Conservation (phyloP, 1,140 invertebrate genomes). For the Trichonephila inaurata region DNA sequence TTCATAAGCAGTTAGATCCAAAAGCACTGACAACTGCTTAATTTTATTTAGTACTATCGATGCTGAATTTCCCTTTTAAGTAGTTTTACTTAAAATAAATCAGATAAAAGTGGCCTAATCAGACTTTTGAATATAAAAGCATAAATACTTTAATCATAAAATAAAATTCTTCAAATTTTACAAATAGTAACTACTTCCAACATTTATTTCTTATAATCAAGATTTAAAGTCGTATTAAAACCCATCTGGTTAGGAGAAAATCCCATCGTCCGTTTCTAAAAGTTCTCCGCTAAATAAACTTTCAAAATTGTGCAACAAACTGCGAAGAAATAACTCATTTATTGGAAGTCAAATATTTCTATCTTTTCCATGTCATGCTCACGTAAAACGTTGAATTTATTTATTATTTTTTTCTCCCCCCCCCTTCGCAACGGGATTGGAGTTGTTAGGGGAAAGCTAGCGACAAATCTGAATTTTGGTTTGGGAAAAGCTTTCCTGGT, state of each 20-base stretch:
- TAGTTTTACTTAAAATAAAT: too few relatives aligned
- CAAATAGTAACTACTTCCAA: not conserved
- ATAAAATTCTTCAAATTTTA: not conserved
- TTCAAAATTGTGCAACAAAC: not conserved
- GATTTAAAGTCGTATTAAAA: not conserved
- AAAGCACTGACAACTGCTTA: too few relatives aligned
- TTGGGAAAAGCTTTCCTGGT: not conserved
- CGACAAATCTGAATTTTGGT: conserved; percentile 22
- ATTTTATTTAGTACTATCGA: too few relatives aligned
- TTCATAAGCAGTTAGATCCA: too few relatives aligned
- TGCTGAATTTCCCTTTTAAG: too few relatives aligned
- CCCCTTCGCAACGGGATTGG: not conserved
- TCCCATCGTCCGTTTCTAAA: not conserved
- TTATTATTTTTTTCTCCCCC: not conserved
- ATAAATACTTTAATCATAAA: too few relatives aligned
- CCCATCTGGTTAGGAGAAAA: not conserved
- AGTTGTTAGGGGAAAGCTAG: not conserved
- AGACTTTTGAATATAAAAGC: too few relatives aligned
- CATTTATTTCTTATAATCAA: not conserved
- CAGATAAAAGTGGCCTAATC: too few relatives aligned
- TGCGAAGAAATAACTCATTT: conserved; percentile 1
- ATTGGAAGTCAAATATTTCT: conserved; percentile 7
- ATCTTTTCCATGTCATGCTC: not conserved
- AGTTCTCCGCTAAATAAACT: not conserved
- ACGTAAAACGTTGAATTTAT: not conserved